Evolutionary conservation across 2,113 vertebrate species (phyloP).

Genomic region (Todiramphus chloris): DNA sequence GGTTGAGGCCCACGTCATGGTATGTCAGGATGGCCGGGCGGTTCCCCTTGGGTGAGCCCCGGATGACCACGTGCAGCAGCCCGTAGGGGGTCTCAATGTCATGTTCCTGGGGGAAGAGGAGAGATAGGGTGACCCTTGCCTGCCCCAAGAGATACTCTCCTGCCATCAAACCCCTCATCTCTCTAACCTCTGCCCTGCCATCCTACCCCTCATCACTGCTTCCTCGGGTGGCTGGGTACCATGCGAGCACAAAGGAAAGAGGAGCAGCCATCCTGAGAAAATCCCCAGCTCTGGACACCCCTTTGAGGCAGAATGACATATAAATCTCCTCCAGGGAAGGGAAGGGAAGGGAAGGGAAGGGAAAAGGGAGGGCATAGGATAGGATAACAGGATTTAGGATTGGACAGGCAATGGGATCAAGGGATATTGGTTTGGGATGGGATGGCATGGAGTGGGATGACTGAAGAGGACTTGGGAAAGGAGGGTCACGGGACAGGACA

Average conservation of each 20-base stretch:
- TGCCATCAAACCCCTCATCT: neutral
- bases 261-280: neutral
- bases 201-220: neutral
- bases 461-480: neutral
- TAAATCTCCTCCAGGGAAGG: neutral
- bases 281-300: neutral
- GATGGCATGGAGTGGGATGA: neutral
- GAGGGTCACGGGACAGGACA: neutral
- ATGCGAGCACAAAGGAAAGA: neutral
- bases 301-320: neutral
- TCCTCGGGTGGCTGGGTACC: neutral
- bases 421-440: neutral
- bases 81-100: conserved; percentile 96
- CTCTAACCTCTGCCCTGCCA: neutral
- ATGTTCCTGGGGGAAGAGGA: conserved; percentile 82
- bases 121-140: neutral
- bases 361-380: neutral
- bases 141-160: neutral
- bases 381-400: neutral
- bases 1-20: conserved; percentile 96
- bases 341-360: neutral
- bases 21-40: conserved; percentile 95
- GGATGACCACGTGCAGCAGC: conserved; percentile 94
- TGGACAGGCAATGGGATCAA: neutral
- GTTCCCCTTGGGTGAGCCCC: conserved; percentile 93